These are phyloP conservation scores for Tromatobia lineatoria DNA, from an alignment of 2,888 invertebrate species.

Conservation along the genomic window DNA sequence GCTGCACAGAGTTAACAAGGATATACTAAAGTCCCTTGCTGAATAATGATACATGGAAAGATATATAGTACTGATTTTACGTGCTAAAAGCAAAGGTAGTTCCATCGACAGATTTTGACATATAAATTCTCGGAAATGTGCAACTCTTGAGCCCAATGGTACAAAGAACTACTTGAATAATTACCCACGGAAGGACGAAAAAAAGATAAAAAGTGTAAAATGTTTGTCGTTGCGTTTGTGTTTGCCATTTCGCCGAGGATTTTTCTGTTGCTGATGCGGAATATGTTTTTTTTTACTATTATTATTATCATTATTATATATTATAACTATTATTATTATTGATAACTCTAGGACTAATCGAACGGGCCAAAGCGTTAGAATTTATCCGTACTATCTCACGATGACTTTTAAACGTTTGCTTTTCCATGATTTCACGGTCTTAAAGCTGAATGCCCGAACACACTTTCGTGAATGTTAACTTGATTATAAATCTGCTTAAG, in stretches of 20 bases:
- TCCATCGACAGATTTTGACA: no score
- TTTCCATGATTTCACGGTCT: constrained; percentile 28
- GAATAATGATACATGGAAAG: no score
- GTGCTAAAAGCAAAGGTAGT: no score
- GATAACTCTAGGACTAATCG: constrained; percentile 53
- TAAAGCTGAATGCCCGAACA: no score
- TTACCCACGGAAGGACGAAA: not conserved
- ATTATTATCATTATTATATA: constrained; percentile 39
- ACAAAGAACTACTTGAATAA: not conserved
- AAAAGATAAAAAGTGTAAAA: constrained; percentile 40
- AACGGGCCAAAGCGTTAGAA: constrained; percentile 80
- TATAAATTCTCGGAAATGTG: no score
- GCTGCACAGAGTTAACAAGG: no score
- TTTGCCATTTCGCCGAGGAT: constrained; percentile 52
- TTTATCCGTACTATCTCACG: constrained; percentile 73
- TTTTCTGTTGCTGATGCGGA: constrained; percentile 43
- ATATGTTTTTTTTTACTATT: constrained; percentile 45
- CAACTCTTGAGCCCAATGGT: no score
- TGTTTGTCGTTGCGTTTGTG: constrained; percentile 57
- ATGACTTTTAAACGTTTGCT: constrained; percentile 55
- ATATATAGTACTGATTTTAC: no score
- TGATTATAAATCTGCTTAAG: no score
- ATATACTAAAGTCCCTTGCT: no score
- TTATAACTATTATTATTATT: constrained; percentile 50
- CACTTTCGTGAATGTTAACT: no score